Evolutionary conservation across 2,113 vertebrate genomes (phyloP).

Genomic region (Collichthys lucidus): DNA sequence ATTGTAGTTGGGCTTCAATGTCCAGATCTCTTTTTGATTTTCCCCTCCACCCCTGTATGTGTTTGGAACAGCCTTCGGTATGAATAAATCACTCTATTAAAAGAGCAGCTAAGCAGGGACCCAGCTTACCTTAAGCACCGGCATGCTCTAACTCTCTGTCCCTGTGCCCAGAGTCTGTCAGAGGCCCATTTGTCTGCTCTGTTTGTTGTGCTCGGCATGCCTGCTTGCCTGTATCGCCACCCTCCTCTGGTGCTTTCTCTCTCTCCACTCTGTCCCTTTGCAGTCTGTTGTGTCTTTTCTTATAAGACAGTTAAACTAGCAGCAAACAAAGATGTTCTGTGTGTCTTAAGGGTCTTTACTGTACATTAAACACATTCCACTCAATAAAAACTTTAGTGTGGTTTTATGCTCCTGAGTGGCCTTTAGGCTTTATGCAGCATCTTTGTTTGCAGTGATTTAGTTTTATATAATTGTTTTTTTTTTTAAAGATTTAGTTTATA

Average conservation of each 20-base stretch:
- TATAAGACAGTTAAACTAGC: constrained; percentile 53
- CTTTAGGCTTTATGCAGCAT: constrained; percentile 28
- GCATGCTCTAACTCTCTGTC: constrained; percentile 65
- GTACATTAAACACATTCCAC: constrained; percentile 9
- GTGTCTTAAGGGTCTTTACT: not conserved
- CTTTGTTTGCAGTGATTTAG: constrained; percentile 55
- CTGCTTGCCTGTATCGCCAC: constrained; percentile 40
- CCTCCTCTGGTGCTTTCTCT: constrained; percentile 33
- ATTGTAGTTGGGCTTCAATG: constrained; percentile 34
- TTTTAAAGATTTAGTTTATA: constrained; percentile 6
- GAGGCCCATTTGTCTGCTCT: constrained; percentile 69
- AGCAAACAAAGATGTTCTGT: constrained; percentile 69
- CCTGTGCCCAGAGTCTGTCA: constrained; percentile 67
- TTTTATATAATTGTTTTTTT: not conserved
- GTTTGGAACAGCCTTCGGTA: constrained; percentile 39
- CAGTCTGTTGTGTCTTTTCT: constrained; percentile 25
- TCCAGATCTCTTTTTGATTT: constrained; percentile 39
- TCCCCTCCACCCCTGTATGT: constrained; percentile 7
- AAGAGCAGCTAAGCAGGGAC: constrained; percentile 48
- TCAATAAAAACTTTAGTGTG: constrained; percentile 9
- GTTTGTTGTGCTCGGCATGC: constrained; percentile 68
- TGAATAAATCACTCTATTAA: constrained; percentile 56
- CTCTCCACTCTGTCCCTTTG: constrained; percentile 42
- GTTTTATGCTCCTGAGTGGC: constrained; percentile 1
- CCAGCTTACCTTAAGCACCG: constrained; percentile 61